Conservation (phyloP, 1,140 invertebrate species). For the Cherax destructor region DNA sequence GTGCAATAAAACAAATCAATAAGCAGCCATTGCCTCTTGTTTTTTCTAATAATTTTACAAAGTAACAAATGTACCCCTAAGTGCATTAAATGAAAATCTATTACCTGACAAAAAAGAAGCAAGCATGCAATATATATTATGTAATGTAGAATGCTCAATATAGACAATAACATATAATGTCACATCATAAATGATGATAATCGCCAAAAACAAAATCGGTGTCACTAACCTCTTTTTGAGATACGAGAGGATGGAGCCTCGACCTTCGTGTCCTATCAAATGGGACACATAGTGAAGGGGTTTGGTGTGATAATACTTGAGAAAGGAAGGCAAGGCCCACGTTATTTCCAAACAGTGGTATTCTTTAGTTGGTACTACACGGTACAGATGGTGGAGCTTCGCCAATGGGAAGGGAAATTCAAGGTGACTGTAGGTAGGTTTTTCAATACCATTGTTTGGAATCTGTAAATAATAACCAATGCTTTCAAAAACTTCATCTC, state of each 20-base stretch:
- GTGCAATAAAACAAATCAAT: too few relatives aligned
- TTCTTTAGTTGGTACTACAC: constrained; percentile 94
- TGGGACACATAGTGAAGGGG: constrained; percentile 78
- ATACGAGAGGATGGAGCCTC: constrained; percentile 92
- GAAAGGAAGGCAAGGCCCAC: constrained; percentile 92
- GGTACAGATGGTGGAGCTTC: constrained; percentile 80
- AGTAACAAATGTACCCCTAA: too few relatives aligned
- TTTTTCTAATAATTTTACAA: too few relatives aligned
- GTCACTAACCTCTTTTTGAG: constrained; percentile 79
- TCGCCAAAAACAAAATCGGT: background rate
- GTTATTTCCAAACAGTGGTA: constrained; percentile 87
- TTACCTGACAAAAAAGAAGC: too few relatives aligned
- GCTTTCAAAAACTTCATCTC: background rate
- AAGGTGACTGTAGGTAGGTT: constrained; percentile 36
- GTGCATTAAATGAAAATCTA: too few relatives aligned
- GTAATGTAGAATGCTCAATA: too few relatives aligned
- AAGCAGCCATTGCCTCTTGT: too few relatives aligned
- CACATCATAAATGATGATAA: too few relatives aligned
- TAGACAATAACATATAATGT: too few relatives aligned
- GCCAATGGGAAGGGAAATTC: constrained; percentile 81
- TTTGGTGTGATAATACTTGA: constrained; percentile 81
- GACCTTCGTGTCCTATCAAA: constrained; percentile 95
- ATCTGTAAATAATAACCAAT: constrained; percentile 15
- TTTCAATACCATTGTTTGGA: constrained; percentile 29
- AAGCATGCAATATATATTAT: too few relatives aligned